Percentiles rank a stretch among this genome's conserved stretches.
These are phyloP conservation scores for Oenanthe melanoleuca DNA, from an alignment of 2,113 vertebrate genomes.

Conservation along the genomic window DNA sequence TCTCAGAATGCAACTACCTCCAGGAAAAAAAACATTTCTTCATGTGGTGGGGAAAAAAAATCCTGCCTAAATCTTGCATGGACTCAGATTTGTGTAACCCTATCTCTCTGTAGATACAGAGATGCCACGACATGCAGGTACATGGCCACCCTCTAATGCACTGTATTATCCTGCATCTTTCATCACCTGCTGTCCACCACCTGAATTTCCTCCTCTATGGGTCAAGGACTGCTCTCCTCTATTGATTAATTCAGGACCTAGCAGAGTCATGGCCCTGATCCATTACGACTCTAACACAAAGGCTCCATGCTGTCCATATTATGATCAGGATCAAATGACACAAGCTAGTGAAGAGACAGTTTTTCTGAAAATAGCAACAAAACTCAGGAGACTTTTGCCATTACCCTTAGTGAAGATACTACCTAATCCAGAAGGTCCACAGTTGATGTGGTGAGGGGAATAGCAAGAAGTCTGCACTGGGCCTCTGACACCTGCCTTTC, in stretches of 20 bases:
- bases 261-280: not conserved
- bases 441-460: not conserved
- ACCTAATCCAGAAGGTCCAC: not conserved
- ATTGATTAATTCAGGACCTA: not conserved
- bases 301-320: not conserved
- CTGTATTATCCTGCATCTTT: not conserved
- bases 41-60: not conserved
- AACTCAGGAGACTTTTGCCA: not conserved
- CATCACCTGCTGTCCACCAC: not conserved
- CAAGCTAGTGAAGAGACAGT: not conserved
- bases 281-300: not conserved
- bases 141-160: fast-evolving
- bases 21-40: not conserved
- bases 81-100: not conserved
- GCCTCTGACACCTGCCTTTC: not conserved
- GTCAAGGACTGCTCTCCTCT: not conserved
- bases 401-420: not conserved
- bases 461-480: not conserved
- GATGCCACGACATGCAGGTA: not conserved
- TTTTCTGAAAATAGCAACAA: not conserved
- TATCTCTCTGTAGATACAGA: not conserved
- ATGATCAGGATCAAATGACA: not conserved
- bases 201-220: not conserved
- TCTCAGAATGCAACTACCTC: not conserved
- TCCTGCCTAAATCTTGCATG: not conserved